Evolutionary conservation across 2,113 vertebrate species (phyloP), one percentile per base, ranked within the genome.

Genomic region (Callopanchax toddi): DNA sequence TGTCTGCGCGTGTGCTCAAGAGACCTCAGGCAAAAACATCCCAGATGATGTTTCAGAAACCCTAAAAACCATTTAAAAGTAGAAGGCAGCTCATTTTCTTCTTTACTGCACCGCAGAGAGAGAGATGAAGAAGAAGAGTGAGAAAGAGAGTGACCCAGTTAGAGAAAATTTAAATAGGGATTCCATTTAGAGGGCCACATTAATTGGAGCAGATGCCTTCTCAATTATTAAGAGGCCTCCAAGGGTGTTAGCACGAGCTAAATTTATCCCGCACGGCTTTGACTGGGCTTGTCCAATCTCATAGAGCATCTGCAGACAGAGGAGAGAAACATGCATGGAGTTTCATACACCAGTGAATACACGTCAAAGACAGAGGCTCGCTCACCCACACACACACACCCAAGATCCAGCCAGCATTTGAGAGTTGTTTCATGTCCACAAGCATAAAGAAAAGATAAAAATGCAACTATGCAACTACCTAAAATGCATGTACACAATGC

Each of bases 191-290:
- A 93, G 89, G 90, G 87, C 85, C 88, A 90, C 84, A 91, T 93
- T 93, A 93, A 93, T 93, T 93, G 91, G 91, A 92, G 92, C 92
- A 93, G 92, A 93, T 92, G 89, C 91, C 91, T 91, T 90, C 87
- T 93, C 91, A 93, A 93, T 93, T 93, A 93, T 93, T 93, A 92
- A 93, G 87, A 87, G 88, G 87, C 89, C 83, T 85, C 90, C 81
- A 86, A 91, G 90, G 86, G 81, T 87, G 89, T 87, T 81, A 83
- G 84, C 86, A 83, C 68, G 85, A 88, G 88, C 90, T 91, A 91
- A 91, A 91, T 91, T 88, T 89, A 92, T 82, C 85, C 87, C 67
- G 46, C 81, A 83, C 44, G 72, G 80, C 85, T 87, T 86, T 86
- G 82, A 85, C 79, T 88, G 72, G 79, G 84, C 84, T 79, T 86